Evolutionary conservation across 2,888 invertebrate genomes (phyloP).

Genomic region (Trachelus tabidus): DNA sequence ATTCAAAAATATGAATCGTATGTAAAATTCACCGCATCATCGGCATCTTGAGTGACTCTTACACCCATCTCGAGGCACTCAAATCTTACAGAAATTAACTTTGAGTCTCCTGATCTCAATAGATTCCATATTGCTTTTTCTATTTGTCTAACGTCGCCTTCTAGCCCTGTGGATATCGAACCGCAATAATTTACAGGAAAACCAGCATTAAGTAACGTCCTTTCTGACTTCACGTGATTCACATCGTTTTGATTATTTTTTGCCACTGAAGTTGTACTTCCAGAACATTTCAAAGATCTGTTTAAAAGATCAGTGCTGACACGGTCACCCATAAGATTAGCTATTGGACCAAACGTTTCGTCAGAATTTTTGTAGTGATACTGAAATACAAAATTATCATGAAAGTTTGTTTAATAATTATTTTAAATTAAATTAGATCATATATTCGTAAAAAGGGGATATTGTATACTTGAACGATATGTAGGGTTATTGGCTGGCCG

Average conservation of each 20-base stretch:
- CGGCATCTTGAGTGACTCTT: slow-evolving; percentile 61
- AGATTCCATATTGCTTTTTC: slow-evolving; percentile 66
- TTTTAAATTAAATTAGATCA: not conserved
- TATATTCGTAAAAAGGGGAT: not conserved
- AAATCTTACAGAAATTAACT: slow-evolving; percentile 62
- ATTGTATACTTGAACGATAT: slow-evolving; percentile 69
- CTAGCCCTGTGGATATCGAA: slow-evolving; percentile 64
- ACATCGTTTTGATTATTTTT: not conserved
- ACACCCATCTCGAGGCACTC: slow-evolving; percentile 70
- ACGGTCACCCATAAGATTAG: slow-evolving; percentile 56
- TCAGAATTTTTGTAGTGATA: slow-evolving; percentile 56
- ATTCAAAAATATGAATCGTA: not conserved
- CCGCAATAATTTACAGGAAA: slow-evolving; percentile 68
- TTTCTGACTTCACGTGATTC: slow-evolving; percentile 18
- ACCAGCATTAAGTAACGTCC: slow-evolving; percentile 53
- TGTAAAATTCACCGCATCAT: slow-evolving; percentile 57
- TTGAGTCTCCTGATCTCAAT: slow-evolving; percentile 44
- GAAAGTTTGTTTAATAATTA: not conserved
- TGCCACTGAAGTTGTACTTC: not conserved
- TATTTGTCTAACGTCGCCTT: slow-evolving; percentile 69
- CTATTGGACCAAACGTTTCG: slow-evolving; percentile 67
- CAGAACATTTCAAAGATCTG: slow-evolving; percentile 1
- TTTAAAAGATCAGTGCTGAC: slow-evolving; percentile 47
- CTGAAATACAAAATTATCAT: slow-evolving; percentile 34
- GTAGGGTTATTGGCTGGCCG: slow-evolving; percentile 66